Evolutionary conservation across 2,797 vertebrate species (phyloP).

Genomic region (Linurgus olivaceus): DNA sequence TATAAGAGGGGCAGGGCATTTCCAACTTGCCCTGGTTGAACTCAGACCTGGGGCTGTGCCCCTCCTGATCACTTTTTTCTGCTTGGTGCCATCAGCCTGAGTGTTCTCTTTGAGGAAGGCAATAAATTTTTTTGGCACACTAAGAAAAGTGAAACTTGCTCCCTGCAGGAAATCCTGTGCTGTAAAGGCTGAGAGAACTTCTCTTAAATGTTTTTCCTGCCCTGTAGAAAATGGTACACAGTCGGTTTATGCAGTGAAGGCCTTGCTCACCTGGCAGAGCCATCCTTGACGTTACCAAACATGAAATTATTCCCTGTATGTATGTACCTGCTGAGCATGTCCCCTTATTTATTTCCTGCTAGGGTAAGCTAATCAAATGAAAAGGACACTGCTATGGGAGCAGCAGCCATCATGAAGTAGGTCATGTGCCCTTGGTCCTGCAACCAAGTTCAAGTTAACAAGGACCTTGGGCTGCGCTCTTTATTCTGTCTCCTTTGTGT

Average conservation of each 20-base stretch:
- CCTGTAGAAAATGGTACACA: not conserved
- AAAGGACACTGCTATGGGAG: not conserved
- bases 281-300: not conserved
- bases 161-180: not conserved
- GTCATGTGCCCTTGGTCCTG: not conserved
- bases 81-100: not conserved
- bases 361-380: not conserved
- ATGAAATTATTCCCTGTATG: not conserved
- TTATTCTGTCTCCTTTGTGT: not conserved
- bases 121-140: not conserved
- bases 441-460: not conserved
- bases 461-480: not conserved
- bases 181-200: not conserved
- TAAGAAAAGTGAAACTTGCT: not conserved
- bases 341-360: slow-evolving; percentile 2
- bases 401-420: not conserved
- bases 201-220: not conserved
- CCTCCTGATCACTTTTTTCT: not conserved
- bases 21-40: not conserved
- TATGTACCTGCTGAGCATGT: not conserved
- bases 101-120: not conserved
- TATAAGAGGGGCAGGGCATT: not conserved
- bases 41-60: not conserved
- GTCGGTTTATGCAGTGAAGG: not conserved
- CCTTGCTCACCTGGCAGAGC: not conserved